Base-by-base conservation (phyloP, 2,113 vertebrate species). In the Sprattus sprattus region DNA sequence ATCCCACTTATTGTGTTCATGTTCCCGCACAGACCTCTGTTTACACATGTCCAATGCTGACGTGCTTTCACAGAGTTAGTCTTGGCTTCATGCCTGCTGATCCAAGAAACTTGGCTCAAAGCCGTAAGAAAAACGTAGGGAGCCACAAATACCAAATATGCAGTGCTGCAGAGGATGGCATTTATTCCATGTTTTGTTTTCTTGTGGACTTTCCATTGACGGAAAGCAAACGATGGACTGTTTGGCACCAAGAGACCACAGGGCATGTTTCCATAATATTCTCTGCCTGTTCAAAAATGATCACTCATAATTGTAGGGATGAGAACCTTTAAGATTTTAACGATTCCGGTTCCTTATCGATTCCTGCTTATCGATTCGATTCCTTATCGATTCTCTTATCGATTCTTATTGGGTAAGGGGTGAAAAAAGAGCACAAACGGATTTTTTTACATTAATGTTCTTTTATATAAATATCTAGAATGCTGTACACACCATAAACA, bases 21-120 rank as follows among this genome's bases (percentile, higher is more conserved):
- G 88, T 92, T 91, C 91, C 54, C 85, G 82, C 84, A 83, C 83
- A 86, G 87, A 88, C 88, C 85, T 92, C 90, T 93, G 91, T 94
- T 94, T 93, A 93, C 85, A 91, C 91, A 93, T 91, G 91, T 89
- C 88, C 90, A 54, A 0, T 50, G 87, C 88, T 94, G 93, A 94
- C 92, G 92, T 92, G 89, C 89, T 89, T 90, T 54, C 80, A 89
- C 92, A 87, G 88, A 88, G 91, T 93, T 92, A 85, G 90, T 93
- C 82, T 91, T 92, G 93, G 92, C 92, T 88, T 86, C 82, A 83
- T 87, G 92, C 92, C 86, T 50, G 85, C 22, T 88, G 91, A 91
- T 87, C 88, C 88, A 39, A 71, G 89, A 52, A 47, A 45, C 82
- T 91, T 93, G 93, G 90, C 93, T 84, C 87, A 0, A 8, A 85